phyloP scores from a whole-genome alignment of 2,113 vertebrate species.

The Halichoerus grypus region DNA sequence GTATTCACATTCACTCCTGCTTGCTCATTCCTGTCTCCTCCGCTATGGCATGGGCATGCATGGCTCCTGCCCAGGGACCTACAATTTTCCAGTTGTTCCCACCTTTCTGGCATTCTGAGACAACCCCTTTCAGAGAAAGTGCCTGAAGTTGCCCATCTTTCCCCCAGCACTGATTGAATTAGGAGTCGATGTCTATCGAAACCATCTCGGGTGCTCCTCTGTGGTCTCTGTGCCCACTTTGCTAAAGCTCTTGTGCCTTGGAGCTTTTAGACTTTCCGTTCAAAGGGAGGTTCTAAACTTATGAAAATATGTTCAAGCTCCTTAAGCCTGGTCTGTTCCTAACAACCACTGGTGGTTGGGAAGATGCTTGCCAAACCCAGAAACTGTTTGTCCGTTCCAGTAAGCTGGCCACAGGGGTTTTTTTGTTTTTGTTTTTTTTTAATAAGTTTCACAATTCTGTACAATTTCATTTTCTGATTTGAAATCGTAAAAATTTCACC shows the following conservation, averaged over 20 bases:
- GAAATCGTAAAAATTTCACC: conserved; percentile 38
- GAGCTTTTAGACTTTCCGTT: neutral
- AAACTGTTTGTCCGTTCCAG: neutral
- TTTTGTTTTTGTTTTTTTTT: neutral
- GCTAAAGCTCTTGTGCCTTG: neutral
- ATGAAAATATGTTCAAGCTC: neutral
- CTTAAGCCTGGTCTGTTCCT: neutral
- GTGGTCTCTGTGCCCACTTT: neutral
- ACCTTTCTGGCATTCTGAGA: neutral
- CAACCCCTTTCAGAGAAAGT: neutral
- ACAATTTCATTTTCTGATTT: conserved; percentile 44
- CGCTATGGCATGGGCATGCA: neutral
- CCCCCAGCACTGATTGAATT: neutral
- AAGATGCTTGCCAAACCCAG: neutral
- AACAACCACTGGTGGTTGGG: neutral
- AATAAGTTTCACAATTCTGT: neutral
- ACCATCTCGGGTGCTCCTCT: neutral
- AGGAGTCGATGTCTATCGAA: neutral
- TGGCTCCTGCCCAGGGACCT: neutral
- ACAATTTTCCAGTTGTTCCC: neutral
- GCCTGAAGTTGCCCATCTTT: neutral
- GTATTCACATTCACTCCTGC: neutral
- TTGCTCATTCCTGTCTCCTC: neutral
- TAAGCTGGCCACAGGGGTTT: neutral
- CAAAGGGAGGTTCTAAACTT: neutral